phyloP scores from a whole-genome alignment of 2,888 invertebrate species.

The Hecatera dysodea region DNA sequence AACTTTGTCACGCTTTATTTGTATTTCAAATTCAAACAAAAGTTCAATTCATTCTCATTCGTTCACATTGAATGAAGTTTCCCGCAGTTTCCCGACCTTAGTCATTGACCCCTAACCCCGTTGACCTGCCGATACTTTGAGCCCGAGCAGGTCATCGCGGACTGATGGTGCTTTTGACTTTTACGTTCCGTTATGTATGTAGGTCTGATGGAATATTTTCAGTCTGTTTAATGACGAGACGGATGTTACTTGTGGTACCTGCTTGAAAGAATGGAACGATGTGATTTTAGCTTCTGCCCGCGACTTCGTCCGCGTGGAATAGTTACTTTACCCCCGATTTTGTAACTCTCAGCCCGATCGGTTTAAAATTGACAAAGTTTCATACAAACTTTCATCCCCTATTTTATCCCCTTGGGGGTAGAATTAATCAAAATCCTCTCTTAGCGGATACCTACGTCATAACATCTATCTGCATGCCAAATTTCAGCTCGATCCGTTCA shows the following conservation, averaged over 20 bases:
- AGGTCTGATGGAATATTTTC: neutral
- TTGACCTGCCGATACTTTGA: slow-evolving; percentile 20
- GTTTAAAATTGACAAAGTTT: too few relatives aligned
- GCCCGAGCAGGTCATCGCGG: slow-evolving; percentile 6
- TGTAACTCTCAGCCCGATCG: too few relatives aligned
- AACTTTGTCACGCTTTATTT: neutral
- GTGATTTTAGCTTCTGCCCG: neutral
- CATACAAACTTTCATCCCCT: too few relatives aligned
- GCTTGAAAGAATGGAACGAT: neutral
- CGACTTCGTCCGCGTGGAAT: too few relatives aligned
- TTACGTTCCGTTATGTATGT: neutral
- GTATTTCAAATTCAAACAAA: slow-evolving; percentile 8
- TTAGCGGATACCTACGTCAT: too few relatives aligned
- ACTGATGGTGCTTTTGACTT: slow-evolving; percentile 2
- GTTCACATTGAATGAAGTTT: slow-evolving; percentile 29
- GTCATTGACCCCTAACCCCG: slow-evolving; percentile 36
- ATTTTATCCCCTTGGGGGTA: too few relatives aligned
- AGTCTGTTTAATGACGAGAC: neutral
- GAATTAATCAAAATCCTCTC: too few relatives aligned
- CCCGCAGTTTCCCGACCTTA: slow-evolving; percentile 6
- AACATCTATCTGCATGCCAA: too few relatives aligned
- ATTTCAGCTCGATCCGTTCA: too few relatives aligned
- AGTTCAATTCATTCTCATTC: slow-evolving; percentile 1
- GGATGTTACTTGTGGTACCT: neutral
- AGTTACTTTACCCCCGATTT: too few relatives aligned